Base-by-base conservation (phyloP, 2,797 vertebrate species). In the Halcyon chelicuti region DNA sequence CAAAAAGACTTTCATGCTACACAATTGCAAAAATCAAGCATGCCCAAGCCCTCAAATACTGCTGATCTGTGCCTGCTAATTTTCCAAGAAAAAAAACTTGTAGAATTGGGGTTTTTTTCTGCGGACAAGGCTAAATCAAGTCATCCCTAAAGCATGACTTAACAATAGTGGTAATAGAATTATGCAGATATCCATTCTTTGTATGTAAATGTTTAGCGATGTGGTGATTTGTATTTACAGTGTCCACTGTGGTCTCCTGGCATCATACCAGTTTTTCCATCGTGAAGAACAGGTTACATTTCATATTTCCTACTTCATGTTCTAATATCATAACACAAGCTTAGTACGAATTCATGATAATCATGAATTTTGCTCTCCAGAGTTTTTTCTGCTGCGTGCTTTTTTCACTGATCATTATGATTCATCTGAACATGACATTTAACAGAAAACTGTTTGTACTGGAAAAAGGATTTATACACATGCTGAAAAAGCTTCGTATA, bases 381-480 rank as follows among this genome's bases (percentile, higher is more conserved):
- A 49, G 14, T 58, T 37, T 79, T 73, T 92, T 91, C 51, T 17
- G n/a, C 10, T 25, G 1, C 1, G 2, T 40, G 65, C 49, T 84
- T 93, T 71, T 76, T 76, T 71, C 86, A 66, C 15, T 52, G 84
- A 93, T 95, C 40, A 62, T 88, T 35, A 35, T 87, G 90, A 96
- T 91, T 95, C 94, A 89, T 81, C 63, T 68, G 31, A 96, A 97
- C n/a, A 23, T 65, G 94, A 96, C 88, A 94, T 92, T 90, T 86
- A 91, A 61, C 67, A 75, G 89, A 82, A 91, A 94, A 83, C 67
- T 95, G 76, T 90, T 94, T 65, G 51, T 44, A n/a, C 7, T 82
- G 71, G 47, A 78, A 95, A 55, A 86, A 66, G 57, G 46, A 95
- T 94, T 91, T 91, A 74, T 39, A 37, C 14, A 26, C 40, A n/a